phyloP scores from a whole-genome alignment of 2,113 vertebrate genomes.

The Aldabrachelys gigantea region DNA sequence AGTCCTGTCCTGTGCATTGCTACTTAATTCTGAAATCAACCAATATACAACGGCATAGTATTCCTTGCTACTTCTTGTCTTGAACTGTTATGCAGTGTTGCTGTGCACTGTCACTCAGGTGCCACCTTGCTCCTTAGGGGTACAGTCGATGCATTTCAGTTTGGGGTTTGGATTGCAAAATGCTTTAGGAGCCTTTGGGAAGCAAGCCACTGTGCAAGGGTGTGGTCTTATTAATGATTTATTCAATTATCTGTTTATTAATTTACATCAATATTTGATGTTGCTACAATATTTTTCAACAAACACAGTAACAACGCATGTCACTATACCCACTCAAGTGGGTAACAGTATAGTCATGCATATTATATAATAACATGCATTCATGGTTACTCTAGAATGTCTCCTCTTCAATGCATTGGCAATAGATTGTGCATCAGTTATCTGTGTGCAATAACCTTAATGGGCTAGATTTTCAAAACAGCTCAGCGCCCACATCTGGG shows the following conservation, averaged over 20 bases:
- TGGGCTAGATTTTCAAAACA: neutral
- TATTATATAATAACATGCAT: neutral
- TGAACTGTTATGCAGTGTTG: rapidly evolving
- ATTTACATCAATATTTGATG: neutral
- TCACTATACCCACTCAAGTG: neutral
- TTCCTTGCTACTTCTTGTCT: neutral
- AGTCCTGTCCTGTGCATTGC: neutral
- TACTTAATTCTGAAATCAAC: neutral
- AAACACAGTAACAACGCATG: neutral
- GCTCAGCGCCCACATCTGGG: neutral
- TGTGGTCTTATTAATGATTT: neutral
- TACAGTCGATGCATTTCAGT: neutral
- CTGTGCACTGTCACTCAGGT: neutral
- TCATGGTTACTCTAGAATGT: neutral
- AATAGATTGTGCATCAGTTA: neutral
- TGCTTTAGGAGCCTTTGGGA: neutral
- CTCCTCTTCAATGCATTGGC: neutral
- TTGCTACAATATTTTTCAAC: neutral
- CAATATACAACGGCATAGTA: neutral
- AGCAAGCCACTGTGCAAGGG: neutral
- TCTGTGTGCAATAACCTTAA: neutral
- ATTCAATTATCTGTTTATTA: neutral
- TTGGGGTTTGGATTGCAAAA: neutral
- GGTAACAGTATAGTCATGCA: neutral
- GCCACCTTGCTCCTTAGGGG: neutral